Conservation (phyloP, 2,888 invertebrate genomes). For the Erebia ligea region DNA sequence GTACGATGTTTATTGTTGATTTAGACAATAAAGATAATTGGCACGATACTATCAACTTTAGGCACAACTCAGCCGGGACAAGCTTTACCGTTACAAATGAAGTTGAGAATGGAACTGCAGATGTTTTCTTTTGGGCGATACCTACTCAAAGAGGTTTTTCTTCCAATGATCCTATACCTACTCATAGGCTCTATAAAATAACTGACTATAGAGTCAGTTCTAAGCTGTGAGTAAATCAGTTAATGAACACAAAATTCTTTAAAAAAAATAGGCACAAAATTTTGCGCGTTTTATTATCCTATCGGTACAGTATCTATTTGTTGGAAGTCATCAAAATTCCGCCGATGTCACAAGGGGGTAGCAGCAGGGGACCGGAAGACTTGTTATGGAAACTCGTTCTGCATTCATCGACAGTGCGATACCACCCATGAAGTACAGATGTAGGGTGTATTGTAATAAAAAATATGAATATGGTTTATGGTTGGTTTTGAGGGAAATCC, state of each 20-base stretch:
- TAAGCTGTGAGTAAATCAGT: background rate
- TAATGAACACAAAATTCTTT: background rate
- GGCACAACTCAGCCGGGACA: too few species aligned
- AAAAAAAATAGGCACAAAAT: background rate
- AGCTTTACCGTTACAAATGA: too few species aligned
- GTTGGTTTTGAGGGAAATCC: constrained; percentile 8
- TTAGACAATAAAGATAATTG: too few species aligned
- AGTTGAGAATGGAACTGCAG: too few species aligned
- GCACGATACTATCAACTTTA: too few species aligned
- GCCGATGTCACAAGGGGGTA: constrained; percentile 59
- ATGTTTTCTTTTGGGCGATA: background rate
- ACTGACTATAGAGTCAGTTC: background rate
- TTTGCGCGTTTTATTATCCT: constrained; percentile 25
- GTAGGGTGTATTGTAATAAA: constrained; percentile 31
- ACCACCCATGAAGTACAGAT: constrained; percentile 64
- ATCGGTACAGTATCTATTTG: constrained; percentile 40
- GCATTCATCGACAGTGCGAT: constrained; percentile 55
- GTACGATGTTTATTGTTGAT: too few species aligned
- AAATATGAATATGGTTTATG: constrained; percentile 30
- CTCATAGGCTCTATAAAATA: background rate
- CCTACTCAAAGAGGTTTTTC: background rate
- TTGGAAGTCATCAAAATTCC: constrained; percentile 68
- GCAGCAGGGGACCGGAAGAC: constrained; percentile 61
- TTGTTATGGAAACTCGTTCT: constrained; percentile 65
- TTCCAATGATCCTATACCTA: background rate